A percentile compares a stretch with the other conserved stretches of the same genome.
These are phyloP conservation scores for Amblyraja radiata DNA, from an alignment of 2,797 vertebrate species.

Conservation along the genomic window DNA sequence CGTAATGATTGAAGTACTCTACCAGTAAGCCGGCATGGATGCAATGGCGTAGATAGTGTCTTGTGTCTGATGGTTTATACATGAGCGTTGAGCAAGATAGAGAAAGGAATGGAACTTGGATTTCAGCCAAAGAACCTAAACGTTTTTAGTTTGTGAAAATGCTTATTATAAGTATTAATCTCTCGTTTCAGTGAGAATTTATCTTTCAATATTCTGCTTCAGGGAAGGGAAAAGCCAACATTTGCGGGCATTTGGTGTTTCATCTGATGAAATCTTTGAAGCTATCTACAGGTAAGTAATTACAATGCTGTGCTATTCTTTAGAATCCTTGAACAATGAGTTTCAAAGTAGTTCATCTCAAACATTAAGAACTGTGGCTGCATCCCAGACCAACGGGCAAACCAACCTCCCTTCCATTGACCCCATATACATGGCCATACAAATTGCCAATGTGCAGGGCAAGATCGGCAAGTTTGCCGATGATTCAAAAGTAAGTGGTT, in stretches of 20 bases:
- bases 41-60: background rate
- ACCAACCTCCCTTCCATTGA: too few relatives aligned
- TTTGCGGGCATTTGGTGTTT: constrained; percentile 68
- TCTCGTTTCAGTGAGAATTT: background rate
- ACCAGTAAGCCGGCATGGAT: background rate
- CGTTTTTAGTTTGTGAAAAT: background rate
- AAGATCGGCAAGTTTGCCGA: too few relatives aligned
- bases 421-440: too few relatives aligned
- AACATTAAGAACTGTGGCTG: too few relatives aligned
- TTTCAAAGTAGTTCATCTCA: background rate
- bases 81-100: background rate
- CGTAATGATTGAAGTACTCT: background rate
- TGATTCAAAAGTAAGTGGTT: too few relatives aligned
- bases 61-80: background rate
- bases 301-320: background rate
- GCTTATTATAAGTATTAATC: background rate
- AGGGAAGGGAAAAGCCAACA: constrained; percentile 82
- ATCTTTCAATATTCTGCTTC: constrained; percentile 36
- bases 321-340: background rate
- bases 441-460: too few relatives aligned
- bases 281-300: constrained; percentile 75
- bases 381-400: too few relatives aligned
- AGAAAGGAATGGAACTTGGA: background rate
- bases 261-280: constrained; percentile 67
- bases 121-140: background rate